Base-by-base conservation (phyloP, 2,797 vertebrate species). In the Hypotaenidia philippensis region DNA sequence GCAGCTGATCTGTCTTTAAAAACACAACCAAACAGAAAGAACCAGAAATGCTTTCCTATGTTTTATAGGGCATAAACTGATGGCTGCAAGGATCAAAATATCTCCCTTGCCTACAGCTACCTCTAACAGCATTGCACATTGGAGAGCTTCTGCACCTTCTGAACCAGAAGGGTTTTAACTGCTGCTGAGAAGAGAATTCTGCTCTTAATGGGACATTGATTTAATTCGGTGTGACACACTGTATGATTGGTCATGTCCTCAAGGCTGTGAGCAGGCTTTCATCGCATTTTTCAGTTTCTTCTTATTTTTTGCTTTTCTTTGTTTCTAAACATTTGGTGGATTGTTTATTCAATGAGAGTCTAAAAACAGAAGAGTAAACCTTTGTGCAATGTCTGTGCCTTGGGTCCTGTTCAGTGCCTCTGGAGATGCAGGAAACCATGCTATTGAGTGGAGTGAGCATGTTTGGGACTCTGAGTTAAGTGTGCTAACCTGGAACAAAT, bases 21-120 rank as follows among this genome's bases (percentile, higher is more conserved):
- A 94, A 41, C 13, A 38, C 38, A 81, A 29, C 29, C 29, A 45
- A 60, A 82, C 41, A 87, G 36, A 81, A 86, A 64, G 45, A 86
- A 36, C 20, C 70, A 38, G 87, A 83, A 91, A 63, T 65, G 31
- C 47, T 83, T 83, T 72, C 55, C 41, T 10, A 2, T 78, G 69
- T 70, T 96, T 91, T 88, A 81, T 69, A 68, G 70, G 55, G 59
- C 64, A 69, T 84, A 82, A 94, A 64, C 40, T 78, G 59, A 77
- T 87, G 57, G 56, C 79, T 96, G 66, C 52, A 80, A 72, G 87
- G 61, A 83, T 86, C 66, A 68, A 64, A 93, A 36, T 72, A 68
- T 56, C 70, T 96, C 68, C 38, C 65, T 93, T 87, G 88, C 83
- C 82, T 90, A 21, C 53, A 95, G 94, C 84, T 87, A 20, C 72